phyloP scores from a whole-genome alignment of 2,888 invertebrate genomes.

The Hanleya hanleyi region DNA sequence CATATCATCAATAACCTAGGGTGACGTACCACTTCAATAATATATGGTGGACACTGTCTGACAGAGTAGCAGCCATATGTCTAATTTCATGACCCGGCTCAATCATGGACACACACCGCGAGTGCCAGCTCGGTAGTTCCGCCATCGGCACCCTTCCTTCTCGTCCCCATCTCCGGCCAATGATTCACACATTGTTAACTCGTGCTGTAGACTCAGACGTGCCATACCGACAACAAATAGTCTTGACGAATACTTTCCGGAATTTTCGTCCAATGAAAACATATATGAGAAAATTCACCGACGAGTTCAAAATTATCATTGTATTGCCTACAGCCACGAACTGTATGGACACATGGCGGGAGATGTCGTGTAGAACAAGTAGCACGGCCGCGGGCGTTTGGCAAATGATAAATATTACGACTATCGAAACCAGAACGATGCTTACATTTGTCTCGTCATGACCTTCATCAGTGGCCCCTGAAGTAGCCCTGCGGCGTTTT shows the following conservation, averaged over 20 bases:
- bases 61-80: too few relatives aligned
- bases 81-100: too few relatives aligned
- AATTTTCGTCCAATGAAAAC: conserved; percentile 67
- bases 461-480: conserved; percentile 58
- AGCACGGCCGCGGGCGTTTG: conserved; percentile 66
- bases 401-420: conserved; percentile 69
- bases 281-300: conserved; percentile 70
- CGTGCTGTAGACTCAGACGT: too few relatives aligned
- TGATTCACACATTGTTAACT: too few relatives aligned
- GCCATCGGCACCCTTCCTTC: too few relatives aligned
- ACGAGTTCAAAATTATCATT: conserved; percentile 65
- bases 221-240: neutral
- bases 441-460: conserved; percentile 65
- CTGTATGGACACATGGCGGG: conserved; percentile 47
- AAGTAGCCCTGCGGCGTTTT: conserved; percentile 49
- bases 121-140: too few relatives aligned
- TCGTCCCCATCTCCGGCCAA: too few relatives aligned
- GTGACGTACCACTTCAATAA: too few relatives aligned
- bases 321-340: conserved; percentile 66
- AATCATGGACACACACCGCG: too few relatives aligned
- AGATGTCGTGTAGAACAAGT: conserved; percentile 59
- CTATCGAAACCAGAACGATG: conserved; percentile 65
- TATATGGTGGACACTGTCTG: too few relatives aligned
- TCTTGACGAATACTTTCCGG: conserved; percentile 51
- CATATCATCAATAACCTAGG: too few relatives aligned